phyloP scores from a whole-genome alignment of 2,797 vertebrate genomes.

The Thaleichthys pacificus region DNA sequence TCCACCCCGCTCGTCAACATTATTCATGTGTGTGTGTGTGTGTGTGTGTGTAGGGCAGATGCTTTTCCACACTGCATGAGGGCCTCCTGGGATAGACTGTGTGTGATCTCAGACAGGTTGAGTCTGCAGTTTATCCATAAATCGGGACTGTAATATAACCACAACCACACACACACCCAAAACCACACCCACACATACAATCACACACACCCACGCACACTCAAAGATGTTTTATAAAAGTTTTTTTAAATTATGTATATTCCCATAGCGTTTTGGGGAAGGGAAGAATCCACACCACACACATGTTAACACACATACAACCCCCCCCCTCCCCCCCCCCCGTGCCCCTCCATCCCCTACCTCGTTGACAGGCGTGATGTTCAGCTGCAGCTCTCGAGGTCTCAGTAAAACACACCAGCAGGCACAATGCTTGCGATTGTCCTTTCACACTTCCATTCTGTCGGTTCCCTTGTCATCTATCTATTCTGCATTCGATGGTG shows the following conservation, averaged over 20 bases:
- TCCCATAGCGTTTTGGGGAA: too few species aligned
- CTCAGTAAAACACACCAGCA: constrained; percentile 29
- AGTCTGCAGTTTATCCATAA: background rate
- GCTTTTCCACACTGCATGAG: constrained; percentile 11
- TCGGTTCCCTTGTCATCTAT: constrained; percentile 49
- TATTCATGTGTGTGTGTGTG: constrained; percentile 12
- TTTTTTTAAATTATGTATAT: too few species aligned
- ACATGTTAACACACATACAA: background rate
- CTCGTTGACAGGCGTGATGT: constrained; percentile 40
- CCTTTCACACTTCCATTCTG: constrained; percentile 42
- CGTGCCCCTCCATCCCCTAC: background rate
- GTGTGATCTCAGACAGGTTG: constrained; percentile 4
- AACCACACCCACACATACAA: background rate
- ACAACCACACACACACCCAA: background rate
- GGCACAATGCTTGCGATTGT: constrained; percentile 49
- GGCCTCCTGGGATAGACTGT: constrained; percentile 9
- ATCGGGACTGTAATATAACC: background rate
- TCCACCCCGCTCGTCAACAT: background rate
- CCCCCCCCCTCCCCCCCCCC: background rate
- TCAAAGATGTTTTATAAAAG: too few species aligned
- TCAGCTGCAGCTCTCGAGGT: constrained; percentile 44
- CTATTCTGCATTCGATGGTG: constrained; percentile 61
- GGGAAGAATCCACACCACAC: background rate
- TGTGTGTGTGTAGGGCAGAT: constrained; percentile 1
- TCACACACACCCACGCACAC: background rate